Conservation (phyloP, 2,797 vertebrate genomes). For the Bufotes viridis region DNA sequence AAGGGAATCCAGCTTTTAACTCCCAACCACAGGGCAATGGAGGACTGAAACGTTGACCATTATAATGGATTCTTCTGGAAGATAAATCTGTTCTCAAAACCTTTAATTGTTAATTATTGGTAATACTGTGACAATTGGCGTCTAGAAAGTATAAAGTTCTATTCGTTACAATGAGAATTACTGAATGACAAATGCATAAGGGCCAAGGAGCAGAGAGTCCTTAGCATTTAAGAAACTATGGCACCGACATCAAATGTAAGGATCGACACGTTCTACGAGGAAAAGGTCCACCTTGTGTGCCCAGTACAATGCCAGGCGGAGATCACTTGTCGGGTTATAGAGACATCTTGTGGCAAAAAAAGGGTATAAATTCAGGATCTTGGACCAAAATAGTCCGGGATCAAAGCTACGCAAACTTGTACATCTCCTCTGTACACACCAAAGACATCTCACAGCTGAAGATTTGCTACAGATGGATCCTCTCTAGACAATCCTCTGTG, state of each 20-base stretch:
- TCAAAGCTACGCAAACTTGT: neutral
- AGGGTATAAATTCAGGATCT: neutral
- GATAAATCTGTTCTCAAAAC: too few species aligned
- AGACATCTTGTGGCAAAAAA: conserved; percentile 18
- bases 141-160: too few species aligned
- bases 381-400: neutral
- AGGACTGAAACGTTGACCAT: too few species aligned
- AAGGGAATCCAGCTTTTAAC: too few species aligned
- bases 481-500: too few species aligned
- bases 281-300: neutral
- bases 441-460: neutral
- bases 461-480: too few species aligned
- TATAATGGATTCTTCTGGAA: too few species aligned
- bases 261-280: neutral
- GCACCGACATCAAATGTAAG: neutral
- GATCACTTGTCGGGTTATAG: neutral
- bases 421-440: neutral
- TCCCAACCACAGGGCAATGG: too few species aligned
- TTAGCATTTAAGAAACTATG: neutral
- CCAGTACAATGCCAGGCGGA: neutral
- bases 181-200: too few species aligned
- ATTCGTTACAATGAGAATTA: too few species aligned
- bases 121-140: too few species aligned
- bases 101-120: too few species aligned
- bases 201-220: neutral